These are phyloP conservation scores for Cyanoramphus novaezelandiae DNA, from an alignment of 2,113 vertebrate species.

Conservation along the genomic window DNA sequence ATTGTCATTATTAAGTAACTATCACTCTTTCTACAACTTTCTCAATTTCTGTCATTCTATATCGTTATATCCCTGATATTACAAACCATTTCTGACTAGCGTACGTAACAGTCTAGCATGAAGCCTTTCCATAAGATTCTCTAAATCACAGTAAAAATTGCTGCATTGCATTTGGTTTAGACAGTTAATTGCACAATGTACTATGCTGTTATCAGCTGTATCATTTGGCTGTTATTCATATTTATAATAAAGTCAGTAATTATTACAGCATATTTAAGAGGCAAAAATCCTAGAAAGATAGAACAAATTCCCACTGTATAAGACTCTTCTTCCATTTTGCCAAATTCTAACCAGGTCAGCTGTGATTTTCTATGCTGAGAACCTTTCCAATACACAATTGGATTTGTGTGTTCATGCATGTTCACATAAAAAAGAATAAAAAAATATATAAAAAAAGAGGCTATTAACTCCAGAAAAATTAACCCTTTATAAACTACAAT, in stretches of 20 bases:
- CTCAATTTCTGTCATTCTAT: not conserved
- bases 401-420: not conserved
- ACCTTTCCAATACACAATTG: not conserved
- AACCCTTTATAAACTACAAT: not conserved
- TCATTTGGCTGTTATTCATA: not conserved
- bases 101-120: not conserved
- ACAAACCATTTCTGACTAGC: constrained; percentile 11
- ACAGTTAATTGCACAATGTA: not conserved
- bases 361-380: not conserved
- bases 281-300: not conserved
- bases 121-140: not conserved
- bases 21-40: not conserved
- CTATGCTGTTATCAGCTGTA: not conserved
- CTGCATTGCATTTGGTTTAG: not conserved
- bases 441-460: not conserved
- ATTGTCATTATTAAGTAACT: not conserved
- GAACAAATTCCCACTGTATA: not conserved
- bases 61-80: not conserved
- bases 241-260: not conserved
- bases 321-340: not conserved
- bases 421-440: not conserved
- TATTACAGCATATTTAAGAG: not conserved
- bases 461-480: not conserved
- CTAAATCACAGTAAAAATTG: not conserved
- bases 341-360: not conserved